Evolutionary conservation across 2,797 vertebrate genomes (phyloP).

Genomic region (Bovichtus variegatus): DNA sequence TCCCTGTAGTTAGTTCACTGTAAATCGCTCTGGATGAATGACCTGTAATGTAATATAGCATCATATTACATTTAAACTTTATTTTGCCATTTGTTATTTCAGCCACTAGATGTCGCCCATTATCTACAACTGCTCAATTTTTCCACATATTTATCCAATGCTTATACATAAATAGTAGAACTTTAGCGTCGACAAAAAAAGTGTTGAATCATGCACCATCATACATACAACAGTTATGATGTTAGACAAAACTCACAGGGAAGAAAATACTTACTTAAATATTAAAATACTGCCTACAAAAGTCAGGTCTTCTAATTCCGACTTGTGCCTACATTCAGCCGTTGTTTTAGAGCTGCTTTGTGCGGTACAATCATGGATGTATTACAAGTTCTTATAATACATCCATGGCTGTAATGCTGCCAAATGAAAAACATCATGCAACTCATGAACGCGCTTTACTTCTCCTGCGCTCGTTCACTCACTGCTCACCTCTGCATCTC

Average conservation of each 20-base stretch:
- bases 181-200: not conserved
- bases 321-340: not conserved
- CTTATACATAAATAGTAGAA: constrained; percentile 23
- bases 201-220: not conserved
- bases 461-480: not conserved
- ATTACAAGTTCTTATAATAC: too few relatives aligned
- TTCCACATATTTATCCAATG: not conserved
- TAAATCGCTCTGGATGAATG: too few relatives aligned
- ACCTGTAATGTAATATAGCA: too few relatives aligned
- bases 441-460: not conserved
- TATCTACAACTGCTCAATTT: constrained; percentile 6
- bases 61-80: not conserved
- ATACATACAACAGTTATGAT: not conserved
- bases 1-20: too few relatives aligned
- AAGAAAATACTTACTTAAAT: not conserved
- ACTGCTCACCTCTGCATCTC: constrained; percentile 15
- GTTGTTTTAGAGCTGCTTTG: not conserved
- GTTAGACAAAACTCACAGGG: not conserved
- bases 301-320: not conserved
- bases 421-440: not conserved
- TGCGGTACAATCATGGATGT: not conserved
- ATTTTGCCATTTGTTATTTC: constrained; percentile 10
- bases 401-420: too few relatives aligned
- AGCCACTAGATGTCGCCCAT: constrained; percentile 66
- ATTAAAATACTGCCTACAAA: too few relatives aligned